phyloP scores from a whole-genome alignment of 2,797 vertebrate genomes.

The Sternotherus odoratus region DNA sequence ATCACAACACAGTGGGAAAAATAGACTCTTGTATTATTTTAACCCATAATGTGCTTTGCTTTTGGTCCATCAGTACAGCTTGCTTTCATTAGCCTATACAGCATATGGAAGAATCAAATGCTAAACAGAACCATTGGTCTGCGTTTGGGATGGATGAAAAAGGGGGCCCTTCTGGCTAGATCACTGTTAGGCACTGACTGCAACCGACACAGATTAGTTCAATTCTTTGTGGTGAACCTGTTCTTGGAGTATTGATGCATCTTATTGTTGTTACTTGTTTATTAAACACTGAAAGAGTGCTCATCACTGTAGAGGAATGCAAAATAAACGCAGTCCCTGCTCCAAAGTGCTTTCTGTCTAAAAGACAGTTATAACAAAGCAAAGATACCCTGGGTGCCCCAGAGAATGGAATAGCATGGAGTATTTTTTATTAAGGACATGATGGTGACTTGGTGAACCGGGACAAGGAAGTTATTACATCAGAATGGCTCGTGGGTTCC shows the following conservation, averaged over 20 bases:
- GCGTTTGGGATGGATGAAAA: slow-evolving; percentile 21
- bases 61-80: slow-evolving; percentile 75
- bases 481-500: no score
- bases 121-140: slow-evolving; percentile 36
- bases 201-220: slow-evolving; percentile 30
- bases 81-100: slow-evolving; percentile 68
- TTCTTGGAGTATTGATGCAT: neutral
- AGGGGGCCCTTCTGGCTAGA: neutral
- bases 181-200: slow-evolving; percentile 18
- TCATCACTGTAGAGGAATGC: neutral
- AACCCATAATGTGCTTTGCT: slow-evolving; percentile 82
- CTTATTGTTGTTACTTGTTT: slow-evolving; percentile 14
- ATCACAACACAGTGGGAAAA: slow-evolving; percentile 91
- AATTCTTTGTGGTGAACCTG: slow-evolving; percentile 27
- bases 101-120: slow-evolving; percentile 52
- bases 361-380: neutral
- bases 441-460: no score
- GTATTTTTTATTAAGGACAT: neutral
- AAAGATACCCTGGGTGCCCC: accelerated
- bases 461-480: no score
- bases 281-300: neutral
- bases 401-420: neutral
- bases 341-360: neutral
- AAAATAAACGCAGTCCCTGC: neutral
- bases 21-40: slow-evolving; percentile 89